Base-by-base conservation (phyloP, 2,888 invertebrate genomes). In the Drosophila mettleri region DNA sequence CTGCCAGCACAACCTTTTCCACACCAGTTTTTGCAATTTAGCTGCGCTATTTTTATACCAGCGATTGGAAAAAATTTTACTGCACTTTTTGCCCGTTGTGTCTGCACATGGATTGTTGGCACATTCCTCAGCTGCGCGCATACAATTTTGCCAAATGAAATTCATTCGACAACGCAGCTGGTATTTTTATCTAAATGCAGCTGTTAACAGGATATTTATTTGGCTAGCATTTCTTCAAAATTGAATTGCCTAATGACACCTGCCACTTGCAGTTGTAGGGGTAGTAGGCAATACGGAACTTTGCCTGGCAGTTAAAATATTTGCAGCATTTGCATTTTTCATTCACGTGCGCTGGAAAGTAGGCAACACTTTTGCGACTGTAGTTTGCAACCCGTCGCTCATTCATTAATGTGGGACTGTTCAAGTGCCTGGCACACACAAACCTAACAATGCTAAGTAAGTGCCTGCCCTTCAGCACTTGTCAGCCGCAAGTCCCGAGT, bases 381-480 rank as follows among this genome's bases (percentile, higher is more conserved):
- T 58, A 63, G 62, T 63, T 73, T 68, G 57, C 63, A 69, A 66
- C 41, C 58, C 54, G n/a, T n/a, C n/a, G 52, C 34, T 43, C 71
- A 67, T 74, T 64, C 74, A 76, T 63, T 67, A 76, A 60, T 71
- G 59, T 34, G 18, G 43, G 57, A 24, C 29, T 43, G 34, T 31
- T 61, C 52, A 58, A 69, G 70, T 74, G 70, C 36, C 65, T 41
- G 16, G 10, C n/a, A 22, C 29, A 51, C 51, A 51, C 49, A 29
- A n/a, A 16, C 20, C 46, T 39, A 63, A 45, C 38, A 52, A 61
- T 48, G 22, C 39, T 51, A 64, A 61, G 63, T 62, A 65, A 78
- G 72, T 75, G 72, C 8, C 66, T 69, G 73, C 69, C 80, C 67
- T 67, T 76, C 67, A 79, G 51, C 79, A 62, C 55, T 67, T 78